phyloP scores from a whole-genome alignment of 2,888 invertebrate species.

The Acrobasis consociella region DNA sequence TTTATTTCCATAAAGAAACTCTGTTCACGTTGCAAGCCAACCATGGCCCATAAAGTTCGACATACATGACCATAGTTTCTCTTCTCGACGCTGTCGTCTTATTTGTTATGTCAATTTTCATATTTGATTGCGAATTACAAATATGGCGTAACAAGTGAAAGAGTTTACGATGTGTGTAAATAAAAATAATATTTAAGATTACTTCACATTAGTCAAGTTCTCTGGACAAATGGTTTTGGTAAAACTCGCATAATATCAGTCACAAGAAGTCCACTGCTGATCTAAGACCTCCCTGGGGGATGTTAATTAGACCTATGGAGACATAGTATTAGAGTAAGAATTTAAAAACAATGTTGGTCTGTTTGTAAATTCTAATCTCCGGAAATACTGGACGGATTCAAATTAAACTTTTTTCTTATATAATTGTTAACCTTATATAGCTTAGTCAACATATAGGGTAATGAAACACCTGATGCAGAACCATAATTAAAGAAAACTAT shows the following conservation, averaged over 20 bases:
- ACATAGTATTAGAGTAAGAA: too few relatives aligned
- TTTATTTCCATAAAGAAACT: background rate
- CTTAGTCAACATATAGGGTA: too few relatives aligned
- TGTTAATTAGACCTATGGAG: too few relatives aligned
- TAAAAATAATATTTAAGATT: background rate
- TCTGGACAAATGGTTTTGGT: background rate
- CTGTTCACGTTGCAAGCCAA: background rate
- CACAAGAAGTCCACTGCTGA: too few relatives aligned
- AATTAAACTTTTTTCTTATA: too few relatives aligned
- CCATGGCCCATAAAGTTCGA: background rate
- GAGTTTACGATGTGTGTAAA: background rate
- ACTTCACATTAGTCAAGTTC: background rate
- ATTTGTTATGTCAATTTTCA: background rate
- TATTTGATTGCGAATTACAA: background rate
- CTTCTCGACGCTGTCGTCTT: background rate
- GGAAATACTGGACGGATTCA: too few relatives aligned
- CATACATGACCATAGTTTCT: background rate
- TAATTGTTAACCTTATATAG: too few relatives aligned
- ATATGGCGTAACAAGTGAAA: background rate
- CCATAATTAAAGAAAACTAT: too few relatives aligned
- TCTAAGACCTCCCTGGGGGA: too few relatives aligned
- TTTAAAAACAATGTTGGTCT: too few relatives aligned
- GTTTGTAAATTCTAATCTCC: too few relatives aligned
- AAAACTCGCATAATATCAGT: background rate
- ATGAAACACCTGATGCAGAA: too few relatives aligned